Conservation (phyloP, 2,113 vertebrate species). For the Carassius auratus region DNA sequence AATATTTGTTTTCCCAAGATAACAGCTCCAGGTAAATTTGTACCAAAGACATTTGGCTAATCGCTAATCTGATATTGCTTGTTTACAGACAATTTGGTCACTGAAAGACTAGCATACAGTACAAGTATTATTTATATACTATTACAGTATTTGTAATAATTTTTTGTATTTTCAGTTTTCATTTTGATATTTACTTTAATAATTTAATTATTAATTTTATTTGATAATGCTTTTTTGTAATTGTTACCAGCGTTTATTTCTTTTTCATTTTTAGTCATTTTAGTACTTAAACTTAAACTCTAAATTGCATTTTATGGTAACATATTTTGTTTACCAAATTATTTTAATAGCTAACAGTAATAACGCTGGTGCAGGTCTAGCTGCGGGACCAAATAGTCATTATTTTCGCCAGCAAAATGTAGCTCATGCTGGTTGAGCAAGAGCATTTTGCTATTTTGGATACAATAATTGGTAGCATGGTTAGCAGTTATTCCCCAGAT, state of each 20-base stretch:
- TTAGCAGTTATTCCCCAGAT: neutral
- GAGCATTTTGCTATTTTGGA: neutral
- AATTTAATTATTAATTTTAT: neutral
- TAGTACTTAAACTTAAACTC: neutral
- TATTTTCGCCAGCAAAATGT: neutral
- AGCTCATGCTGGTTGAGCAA: neutral
- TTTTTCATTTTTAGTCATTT: neutral
- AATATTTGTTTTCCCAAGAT: constrained; percentile 29
- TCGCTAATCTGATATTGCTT: neutral
- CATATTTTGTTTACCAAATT: neutral
- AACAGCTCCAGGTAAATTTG: neutral
- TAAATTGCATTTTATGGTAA: too few relatives aligned
- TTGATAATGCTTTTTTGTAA: neutral
- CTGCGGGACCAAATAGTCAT: neutral
- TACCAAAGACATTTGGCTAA: constrained; percentile 8
- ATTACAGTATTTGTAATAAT: neutral
- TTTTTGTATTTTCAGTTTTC: neutral
- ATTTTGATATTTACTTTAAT: neutral
- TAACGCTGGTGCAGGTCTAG: too few relatives aligned
- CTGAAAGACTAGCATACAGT: neutral
- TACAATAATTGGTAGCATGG: neutral
- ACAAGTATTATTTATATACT: neutral
- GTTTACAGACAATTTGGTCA: neutral
- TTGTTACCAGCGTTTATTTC: neutral
- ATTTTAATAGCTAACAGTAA: neutral